Conservation (phyloP, 1,140 invertebrate species). For the Dreissena rostriformis region DNA sequence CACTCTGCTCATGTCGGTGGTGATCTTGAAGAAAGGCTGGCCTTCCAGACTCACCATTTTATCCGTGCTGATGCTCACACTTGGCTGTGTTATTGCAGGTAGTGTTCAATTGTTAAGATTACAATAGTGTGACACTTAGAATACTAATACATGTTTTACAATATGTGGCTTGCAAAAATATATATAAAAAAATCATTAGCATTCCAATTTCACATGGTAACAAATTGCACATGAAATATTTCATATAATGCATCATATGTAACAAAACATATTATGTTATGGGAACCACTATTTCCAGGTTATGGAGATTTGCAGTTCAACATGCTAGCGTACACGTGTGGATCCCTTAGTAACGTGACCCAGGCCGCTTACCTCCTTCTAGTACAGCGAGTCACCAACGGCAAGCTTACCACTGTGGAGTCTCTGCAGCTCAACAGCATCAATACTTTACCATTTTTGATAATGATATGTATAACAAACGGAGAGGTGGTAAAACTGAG, state of each 20-base stretch:
- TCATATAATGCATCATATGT: no score
- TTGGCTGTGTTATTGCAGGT: constrained; percentile 83
- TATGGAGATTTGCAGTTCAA: constrained; percentile 82
- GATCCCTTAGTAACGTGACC: constrained; percentile 81
- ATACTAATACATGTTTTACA: no score
- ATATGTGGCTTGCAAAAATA: no score
- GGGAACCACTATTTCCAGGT: constrained; percentile 69
- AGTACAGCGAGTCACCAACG: constrained; percentile 80
- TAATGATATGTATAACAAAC: constrained; percentile 70
- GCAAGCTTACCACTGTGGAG: constrained; percentile 76
- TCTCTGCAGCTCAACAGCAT: constrained; percentile 82
- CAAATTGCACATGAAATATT: no score
- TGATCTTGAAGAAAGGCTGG: constrained; percentile 79
- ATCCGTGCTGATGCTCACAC: constrained; percentile 79
- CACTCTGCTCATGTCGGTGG: constrained; percentile 80
- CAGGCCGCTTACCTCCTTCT: constrained; percentile 83
- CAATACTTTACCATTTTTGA: constrained; percentile 81
- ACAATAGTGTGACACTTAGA: no score
- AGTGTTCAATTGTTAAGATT: constrained; percentile 46
- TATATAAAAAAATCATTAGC: no score
- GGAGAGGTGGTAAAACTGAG: constrained; percentile 70
- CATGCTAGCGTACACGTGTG: constrained; percentile 80
- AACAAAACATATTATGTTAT: no score
- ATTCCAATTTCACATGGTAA: no score
- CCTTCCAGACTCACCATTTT: constrained; percentile 77